phyloP scores from a whole-genome alignment of 2,113 vertebrate genomes.

The Alethe diademata region DNA sequence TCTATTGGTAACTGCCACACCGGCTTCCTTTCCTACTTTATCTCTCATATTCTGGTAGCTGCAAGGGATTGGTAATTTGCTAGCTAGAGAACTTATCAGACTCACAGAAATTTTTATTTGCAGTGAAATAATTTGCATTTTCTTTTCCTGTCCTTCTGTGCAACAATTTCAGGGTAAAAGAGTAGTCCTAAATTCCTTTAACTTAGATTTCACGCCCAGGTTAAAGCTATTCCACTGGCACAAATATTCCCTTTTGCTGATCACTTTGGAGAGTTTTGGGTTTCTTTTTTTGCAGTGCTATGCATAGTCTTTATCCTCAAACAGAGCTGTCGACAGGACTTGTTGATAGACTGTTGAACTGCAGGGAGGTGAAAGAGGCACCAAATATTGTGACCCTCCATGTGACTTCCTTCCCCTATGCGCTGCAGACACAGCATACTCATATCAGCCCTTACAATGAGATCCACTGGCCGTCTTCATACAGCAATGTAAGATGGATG shows the following conservation, averaged over 20 bases:
- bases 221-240: neutral
- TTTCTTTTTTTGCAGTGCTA: constrained; percentile 63
- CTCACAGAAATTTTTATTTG: neutral
- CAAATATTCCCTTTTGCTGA: neutral
- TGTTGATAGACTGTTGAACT: constrained; percentile 92
- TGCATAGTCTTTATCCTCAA: constrained; percentile 75
- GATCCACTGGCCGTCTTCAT: constrained; percentile 92
- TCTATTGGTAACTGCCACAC: neutral
- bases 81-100: neutral
- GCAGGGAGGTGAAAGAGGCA: constrained; percentile 88
- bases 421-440: constrained; percentile 92
- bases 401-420: constrained; percentile 94
- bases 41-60: neutral
- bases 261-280: constrained; percentile 22
- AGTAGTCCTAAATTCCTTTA: neutral
- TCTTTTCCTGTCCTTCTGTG: neutral
- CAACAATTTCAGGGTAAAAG: neutral
- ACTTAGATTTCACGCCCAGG: neutral
- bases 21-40: neutral
- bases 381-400: constrained; percentile 93
- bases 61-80: neutral
- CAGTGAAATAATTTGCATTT: neutral
- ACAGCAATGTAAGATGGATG: constrained; percentile 82
- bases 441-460: constrained; percentile 96
- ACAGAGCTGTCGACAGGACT: constrained; percentile 79